A percentile compares a stretch with the other conserved stretches of the same genome.
Conservation (phyloP, 92 coral and sea anemone genomes). For the Parazoanthus atlanticus region DNA sequence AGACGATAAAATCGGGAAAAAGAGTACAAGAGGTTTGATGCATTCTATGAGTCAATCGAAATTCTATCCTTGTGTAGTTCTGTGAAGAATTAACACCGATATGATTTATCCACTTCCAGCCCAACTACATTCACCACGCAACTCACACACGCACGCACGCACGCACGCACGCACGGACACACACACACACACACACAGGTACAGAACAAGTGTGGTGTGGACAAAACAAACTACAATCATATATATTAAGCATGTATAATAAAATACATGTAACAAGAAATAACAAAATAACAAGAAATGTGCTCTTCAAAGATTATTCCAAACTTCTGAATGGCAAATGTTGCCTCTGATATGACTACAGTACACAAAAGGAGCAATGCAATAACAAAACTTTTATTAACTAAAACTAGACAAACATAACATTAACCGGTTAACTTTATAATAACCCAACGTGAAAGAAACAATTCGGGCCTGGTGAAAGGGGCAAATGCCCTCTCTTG, state of each 20-base stretch:
- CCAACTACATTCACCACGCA: no score
- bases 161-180: no score
- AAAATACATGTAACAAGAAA: conserved; percentile 16
- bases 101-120: no score
- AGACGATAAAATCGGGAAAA: no score
- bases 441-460: conserved; percentile 11
- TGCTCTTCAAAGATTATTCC: conserved; percentile 12
- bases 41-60: no score
- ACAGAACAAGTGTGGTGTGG: no score
- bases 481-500: conserved; percentile 22
- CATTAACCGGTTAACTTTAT: conserved; percentile 22
- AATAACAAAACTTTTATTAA: conserved; percentile 4
- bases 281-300: conserved; percentile 13
- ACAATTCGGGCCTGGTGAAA: not conserved
- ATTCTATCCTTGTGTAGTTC: no score
- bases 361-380: conserved; percentile 9
- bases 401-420: conserved; percentile 4
- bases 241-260: conserved; percentile 9
- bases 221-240: conserved; percentile 23
- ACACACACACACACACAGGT: no score
- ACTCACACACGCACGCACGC: no score
- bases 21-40: no score
- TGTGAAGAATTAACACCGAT: no score
- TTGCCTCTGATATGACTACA: not conserved
- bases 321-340: conserved; percentile 1